A percentile compares a stretch with the other conserved stretches of the same genome.
Evolutionary conservation across 1,140 invertebrate species (phyloP).

Genomic region (Diachasmimorpha longicaudata): DNA sequence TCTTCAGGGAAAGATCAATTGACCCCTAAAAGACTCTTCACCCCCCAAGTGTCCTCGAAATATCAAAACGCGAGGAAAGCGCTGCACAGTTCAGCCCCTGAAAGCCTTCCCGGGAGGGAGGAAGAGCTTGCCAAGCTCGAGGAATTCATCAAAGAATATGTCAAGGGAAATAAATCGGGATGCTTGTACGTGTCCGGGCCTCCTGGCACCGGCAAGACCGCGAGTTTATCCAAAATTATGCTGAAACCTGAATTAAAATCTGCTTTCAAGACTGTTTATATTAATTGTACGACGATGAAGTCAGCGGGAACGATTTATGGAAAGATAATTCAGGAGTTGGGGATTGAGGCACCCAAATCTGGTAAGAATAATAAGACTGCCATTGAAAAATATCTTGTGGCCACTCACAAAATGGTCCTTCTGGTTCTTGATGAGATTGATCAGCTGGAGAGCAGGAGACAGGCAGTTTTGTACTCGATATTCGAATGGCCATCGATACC

Average conservation of each 20-base stretch:
- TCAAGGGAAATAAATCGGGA: constrained; percentile 73
- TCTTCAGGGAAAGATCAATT: constrained; percentile 27
- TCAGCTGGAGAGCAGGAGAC: constrained; percentile 83
- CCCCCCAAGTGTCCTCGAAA: constrained; percentile 26
- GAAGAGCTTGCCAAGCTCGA: constrained; percentile 74
- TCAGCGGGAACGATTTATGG: constrained; percentile 75
- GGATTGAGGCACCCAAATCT: constrained; percentile 61
- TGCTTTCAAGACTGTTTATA: constrained; percentile 72
- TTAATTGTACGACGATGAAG: constrained; percentile 85
- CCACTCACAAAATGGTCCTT: constrained; percentile 72
- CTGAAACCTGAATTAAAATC: constrained; percentile 65
- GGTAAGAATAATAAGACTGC: constrained; percentile 68
- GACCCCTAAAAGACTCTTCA: constrained; percentile 45
- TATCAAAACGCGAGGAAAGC: constrained; percentile 69
- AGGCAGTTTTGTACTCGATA: constrained; percentile 88
- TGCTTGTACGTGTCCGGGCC: constrained; percentile 94
- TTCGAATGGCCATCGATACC: constrained; percentile 89
- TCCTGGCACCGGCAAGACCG: constrained; percentile 96
- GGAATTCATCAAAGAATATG: constrained; percentile 72
- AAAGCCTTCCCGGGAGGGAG: constrained; percentile 78
- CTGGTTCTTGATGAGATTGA: constrained; percentile 97
- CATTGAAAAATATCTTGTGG: constrained; percentile 72
- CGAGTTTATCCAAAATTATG: constrained; percentile 79
- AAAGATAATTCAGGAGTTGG: constrained; percentile 72
- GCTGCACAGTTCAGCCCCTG: constrained; percentile 74